Evolutionary conservation across 2,888 invertebrate species (phyloP).

Genomic region (Lottia scabra): DNA sequence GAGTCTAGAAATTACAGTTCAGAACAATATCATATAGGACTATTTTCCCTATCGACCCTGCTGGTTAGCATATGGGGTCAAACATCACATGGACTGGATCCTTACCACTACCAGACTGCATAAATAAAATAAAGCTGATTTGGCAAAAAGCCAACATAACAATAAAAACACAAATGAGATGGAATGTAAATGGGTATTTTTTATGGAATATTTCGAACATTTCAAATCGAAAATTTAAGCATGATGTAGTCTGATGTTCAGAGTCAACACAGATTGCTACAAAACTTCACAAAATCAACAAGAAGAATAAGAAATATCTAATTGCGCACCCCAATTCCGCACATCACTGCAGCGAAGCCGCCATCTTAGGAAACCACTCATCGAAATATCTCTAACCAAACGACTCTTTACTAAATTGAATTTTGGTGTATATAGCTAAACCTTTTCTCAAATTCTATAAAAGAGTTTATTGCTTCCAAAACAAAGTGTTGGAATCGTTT

Average conservation of each 20-base stretch:
- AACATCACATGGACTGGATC: no score
- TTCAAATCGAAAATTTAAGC: no score
- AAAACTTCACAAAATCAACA: not conserved
- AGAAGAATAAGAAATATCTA: not conserved
- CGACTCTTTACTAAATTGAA: not conserved
- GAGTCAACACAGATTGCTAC: not conserved
- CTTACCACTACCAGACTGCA: no score
- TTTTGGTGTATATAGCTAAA: no score
- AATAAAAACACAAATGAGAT: not conserved
- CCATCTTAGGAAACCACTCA: constrained; percentile 53
- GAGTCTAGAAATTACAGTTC: no score
- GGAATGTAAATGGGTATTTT: constrained; percentile 14
- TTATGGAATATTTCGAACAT: not conserved
- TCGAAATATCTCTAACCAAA: constrained; percentile 11
- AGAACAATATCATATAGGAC: no score
- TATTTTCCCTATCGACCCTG: no score
- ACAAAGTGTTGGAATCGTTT: no score
- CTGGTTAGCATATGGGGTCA: no score
- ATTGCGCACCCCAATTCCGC: constrained; percentile 57
- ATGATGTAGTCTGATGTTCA: not conserved
- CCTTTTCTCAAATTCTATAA: no score
- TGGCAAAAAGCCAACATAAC: not conserved
- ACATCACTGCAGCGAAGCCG: constrained; percentile 66
- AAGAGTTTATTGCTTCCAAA: no score
- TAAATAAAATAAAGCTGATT: no score